Percentiles rank a stretch among this genome's conserved stretches.
Conservation (phyloP, 1,140 invertebrate species). For the Drosophila busckii region DNA sequence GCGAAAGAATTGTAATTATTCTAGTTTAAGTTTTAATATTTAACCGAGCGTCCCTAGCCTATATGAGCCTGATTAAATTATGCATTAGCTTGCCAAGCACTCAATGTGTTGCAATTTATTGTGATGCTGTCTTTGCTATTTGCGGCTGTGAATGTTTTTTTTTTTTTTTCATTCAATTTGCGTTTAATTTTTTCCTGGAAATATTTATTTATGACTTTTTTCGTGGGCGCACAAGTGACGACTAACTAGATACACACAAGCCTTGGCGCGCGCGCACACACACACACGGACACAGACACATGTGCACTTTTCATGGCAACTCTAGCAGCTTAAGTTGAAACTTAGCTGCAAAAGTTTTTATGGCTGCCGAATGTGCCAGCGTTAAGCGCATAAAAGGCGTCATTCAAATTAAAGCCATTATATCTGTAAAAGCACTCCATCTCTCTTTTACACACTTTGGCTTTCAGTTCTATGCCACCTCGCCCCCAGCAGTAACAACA, state of each 20-base stretch:
- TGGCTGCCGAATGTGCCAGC: conserved; percentile 18
- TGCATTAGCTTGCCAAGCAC: no score
- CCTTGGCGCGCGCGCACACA: conserved; percentile 1
- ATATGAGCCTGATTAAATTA: no score
- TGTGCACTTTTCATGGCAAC: conserved; percentile 11
- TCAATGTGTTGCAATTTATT: conserved; percentile 64
- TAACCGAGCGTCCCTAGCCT: no score
- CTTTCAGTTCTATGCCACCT: conserved; percentile 1
- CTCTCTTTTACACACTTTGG: conserved; percentile 6
- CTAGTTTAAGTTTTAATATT: no score
- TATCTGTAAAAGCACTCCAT: conserved; percentile 21
- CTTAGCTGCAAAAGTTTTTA: conserved; percentile 50
- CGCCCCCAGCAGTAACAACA: not conserved
- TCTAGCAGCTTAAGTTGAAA: conserved; percentile 23
- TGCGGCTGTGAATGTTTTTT: conserved; percentile 42
- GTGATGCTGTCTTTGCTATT: conserved; percentile 15
- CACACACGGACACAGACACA: conserved; percentile 8
- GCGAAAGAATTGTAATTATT: no score
- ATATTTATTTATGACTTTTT: conserved; percentile 8
- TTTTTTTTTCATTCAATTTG: conserved; percentile 56
- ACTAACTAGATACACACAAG: conserved; percentile 36
- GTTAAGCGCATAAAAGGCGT: conserved; percentile 53
- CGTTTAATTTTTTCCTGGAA: conserved; percentile 2
- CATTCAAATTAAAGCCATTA: conserved; percentile 70
- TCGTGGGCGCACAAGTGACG: conserved; percentile 13